Conservation (phyloP, 1,140 invertebrate genomes). For the Trachelipus rathkii region DNA sequence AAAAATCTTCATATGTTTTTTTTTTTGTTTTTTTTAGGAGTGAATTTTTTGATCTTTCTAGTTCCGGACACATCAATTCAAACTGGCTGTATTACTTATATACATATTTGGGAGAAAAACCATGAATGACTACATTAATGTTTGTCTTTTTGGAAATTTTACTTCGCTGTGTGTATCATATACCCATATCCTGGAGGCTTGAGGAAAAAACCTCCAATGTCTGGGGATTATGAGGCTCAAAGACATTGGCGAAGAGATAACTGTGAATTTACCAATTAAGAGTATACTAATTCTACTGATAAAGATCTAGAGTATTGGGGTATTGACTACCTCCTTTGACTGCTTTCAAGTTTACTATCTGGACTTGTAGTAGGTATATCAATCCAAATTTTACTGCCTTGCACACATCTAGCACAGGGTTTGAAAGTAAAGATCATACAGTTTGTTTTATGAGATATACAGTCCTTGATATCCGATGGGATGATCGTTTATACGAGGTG, state of each 20-base stretch:
- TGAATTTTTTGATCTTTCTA: too few relatives aligned
- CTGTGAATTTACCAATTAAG: constrained; percentile 72
- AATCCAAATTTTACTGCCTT: constrained; percentile 71
- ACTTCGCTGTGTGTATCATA: constrained; percentile 67
- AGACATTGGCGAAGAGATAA: constrained; percentile 99
- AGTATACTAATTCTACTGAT: constrained; percentile 53
- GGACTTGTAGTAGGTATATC: constrained; percentile 63
- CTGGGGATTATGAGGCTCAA: constrained; percentile 98
- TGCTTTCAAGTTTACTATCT: constrained; percentile 86
- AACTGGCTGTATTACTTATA: too few relatives aligned
- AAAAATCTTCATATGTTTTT: too few relatives aligned
- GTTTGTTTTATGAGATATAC: constrained; percentile 83
- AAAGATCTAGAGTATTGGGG: constrained; percentile 98
- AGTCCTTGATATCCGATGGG: constrained; percentile 72
- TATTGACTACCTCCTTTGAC: constrained; percentile 97
- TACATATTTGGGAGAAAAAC: too few relatives aligned
- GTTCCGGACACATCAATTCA: too few relatives aligned
- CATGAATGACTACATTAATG: background rate
- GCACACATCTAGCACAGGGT: constrained; percentile 73
- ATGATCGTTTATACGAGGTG: constrained; percentile 70
- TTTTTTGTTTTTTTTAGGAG: too few relatives aligned
- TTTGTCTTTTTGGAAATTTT: constrained; percentile 49
- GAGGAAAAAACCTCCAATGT: constrained; percentile 85
- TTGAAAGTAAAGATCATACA: constrained; percentile 78
- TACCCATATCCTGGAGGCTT: constrained; percentile 77